phyloP scores from a whole-genome alignment of 2,888 invertebrate genomes.

The Polyploca ridens region DNA sequence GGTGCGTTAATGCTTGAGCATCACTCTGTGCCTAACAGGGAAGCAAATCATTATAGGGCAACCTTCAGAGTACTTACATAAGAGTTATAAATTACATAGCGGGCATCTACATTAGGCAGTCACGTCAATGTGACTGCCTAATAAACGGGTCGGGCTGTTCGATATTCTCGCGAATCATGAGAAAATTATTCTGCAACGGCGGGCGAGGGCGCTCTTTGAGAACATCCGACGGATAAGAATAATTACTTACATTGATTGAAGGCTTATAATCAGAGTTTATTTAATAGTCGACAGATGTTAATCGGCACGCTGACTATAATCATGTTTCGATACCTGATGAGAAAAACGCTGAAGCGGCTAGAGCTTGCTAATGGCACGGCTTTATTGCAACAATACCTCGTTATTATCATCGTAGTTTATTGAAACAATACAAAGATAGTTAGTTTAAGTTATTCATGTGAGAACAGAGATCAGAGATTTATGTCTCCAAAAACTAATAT shows the following conservation, averaged over 20 bases:
- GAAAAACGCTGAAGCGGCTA: conserved; percentile 72
- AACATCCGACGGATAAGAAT: conserved; percentile 83
- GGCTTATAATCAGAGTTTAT: conserved; percentile 81
- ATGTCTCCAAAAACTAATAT: neutral
- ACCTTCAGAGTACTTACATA: conserved; percentile 30
- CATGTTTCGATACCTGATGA: conserved; percentile 77
- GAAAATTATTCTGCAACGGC: conserved; percentile 77
- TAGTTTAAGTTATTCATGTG: no score
- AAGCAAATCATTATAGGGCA: conserved; percentile 22
- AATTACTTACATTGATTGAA: conserved; percentile 84
- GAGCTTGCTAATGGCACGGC: conserved; percentile 47
- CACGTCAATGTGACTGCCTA: conserved; percentile 77
- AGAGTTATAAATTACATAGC: conserved; percentile 57
- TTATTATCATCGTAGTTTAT: no score
- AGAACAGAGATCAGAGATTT: no score
- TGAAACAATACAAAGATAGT: no score
- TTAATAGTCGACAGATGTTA: conserved; percentile 84
- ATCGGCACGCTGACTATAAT: conserved; percentile 79
- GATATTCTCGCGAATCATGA: conserved; percentile 82
- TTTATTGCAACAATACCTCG: conserved; percentile 51
- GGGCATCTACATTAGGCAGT: conserved; percentile 70
- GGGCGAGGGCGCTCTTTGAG: conserved; percentile 72
- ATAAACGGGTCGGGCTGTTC: conserved; percentile 76
- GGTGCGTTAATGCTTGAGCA: neutral
- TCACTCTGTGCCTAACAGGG: neutral